Percentiles rank a stretch among this genome's conserved stretches.
These are phyloP conservation scores for Umimayanthus chanpuru DNA, from an alignment of 92 coral and sea anemone species.

Conservation along the genomic window DNA sequence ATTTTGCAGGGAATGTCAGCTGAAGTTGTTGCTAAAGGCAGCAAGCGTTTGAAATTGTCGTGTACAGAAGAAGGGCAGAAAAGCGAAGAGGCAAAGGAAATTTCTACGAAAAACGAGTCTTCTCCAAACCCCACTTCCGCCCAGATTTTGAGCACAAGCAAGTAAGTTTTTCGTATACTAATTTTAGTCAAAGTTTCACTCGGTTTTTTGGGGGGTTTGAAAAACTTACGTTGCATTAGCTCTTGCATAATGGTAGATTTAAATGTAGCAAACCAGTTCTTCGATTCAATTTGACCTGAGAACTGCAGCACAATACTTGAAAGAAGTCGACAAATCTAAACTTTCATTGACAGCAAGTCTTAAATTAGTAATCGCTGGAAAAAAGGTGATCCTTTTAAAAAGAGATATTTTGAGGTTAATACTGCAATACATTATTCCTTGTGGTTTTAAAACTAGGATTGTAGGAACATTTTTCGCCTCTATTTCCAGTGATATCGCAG, in stretches of 20 bases:
- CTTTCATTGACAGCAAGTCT: constrained; percentile 8
- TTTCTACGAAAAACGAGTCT: constrained; percentile 23
- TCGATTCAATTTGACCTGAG: too few species aligned
- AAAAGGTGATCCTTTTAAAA: neutral
- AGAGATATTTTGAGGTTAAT: too few species aligned
- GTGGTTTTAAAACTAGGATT: neutral
- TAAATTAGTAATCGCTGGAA: neutral
- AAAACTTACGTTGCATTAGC: neutral
- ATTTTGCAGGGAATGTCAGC: constrained; percentile 69
- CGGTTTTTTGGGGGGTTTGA: neutral
- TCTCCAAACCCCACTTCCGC: constrained; percentile 43
- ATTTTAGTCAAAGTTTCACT: neutral
- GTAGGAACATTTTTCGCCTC: too few species aligned
- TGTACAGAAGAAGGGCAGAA: constrained; percentile 52
- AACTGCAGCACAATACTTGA: too few species aligned
- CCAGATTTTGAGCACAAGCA: constrained; percentile 5
- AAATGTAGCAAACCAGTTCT: neutral
- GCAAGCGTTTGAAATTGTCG: constrained; percentile 78
- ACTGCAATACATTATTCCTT: neutral
- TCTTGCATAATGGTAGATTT: neutral
- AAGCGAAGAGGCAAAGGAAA: constrained; percentile 30
- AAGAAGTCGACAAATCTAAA: neutral
- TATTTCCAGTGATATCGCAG: neutral
- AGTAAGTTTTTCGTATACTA: constrained; percentile 14
- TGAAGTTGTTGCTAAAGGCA: constrained; percentile 71